A percentile compares a stretch with the other conserved stretches of the same genome.
Evolutionary conservation across 1,140 invertebrate genomes (phyloP).

Genomic region (Nephotettix cincticeps): DNA sequence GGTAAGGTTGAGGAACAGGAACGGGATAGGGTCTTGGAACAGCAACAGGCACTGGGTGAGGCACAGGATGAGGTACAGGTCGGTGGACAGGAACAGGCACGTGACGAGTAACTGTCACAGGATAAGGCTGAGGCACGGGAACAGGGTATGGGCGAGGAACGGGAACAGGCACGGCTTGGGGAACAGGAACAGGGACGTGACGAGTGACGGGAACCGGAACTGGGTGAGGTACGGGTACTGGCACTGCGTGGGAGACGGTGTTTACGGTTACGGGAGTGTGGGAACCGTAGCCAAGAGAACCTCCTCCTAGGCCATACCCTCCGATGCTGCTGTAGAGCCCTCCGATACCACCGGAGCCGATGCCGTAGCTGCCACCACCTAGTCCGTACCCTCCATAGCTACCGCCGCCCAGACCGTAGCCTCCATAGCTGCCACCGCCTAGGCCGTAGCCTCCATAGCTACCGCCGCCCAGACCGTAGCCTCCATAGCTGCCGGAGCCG

Average conservation of each 20-base stretch:
- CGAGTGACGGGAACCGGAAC: conserved; percentile 32
- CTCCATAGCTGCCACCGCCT: neutral
- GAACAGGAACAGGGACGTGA: conserved; percentile 31
- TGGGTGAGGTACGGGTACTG: conserved; percentile 32
- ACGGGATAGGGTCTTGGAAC: conserved; percentile 28
- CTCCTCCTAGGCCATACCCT: conserved; percentile 35
- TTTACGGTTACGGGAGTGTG: conserved; percentile 13
- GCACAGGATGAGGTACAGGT: conserved; percentile 30
- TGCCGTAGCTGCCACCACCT: neutral
- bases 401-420: neutral
- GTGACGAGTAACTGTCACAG: conserved; percentile 26
- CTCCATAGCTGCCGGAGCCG: neutral
- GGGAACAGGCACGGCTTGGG: conserved; percentile 32
- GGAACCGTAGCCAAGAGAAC: conserved; percentile 8
- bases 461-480: neutral
- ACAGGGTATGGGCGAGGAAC: conserved; percentile 36
- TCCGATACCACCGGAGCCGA: neutral
- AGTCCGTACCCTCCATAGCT: neutral
- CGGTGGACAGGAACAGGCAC: conserved; percentile 31
- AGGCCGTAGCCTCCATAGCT: neutral
- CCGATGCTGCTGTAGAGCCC: neutral
- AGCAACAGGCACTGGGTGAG: conserved; percentile 34
- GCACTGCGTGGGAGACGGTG: conserved; percentile 23
- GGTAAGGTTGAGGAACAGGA: conserved; percentile 32
- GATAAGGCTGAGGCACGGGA: conserved; percentile 37